Evolutionary conservation across 2,797 vertebrate species (phyloP).

Genomic region (Gastrophryne carolinensis): DNA sequence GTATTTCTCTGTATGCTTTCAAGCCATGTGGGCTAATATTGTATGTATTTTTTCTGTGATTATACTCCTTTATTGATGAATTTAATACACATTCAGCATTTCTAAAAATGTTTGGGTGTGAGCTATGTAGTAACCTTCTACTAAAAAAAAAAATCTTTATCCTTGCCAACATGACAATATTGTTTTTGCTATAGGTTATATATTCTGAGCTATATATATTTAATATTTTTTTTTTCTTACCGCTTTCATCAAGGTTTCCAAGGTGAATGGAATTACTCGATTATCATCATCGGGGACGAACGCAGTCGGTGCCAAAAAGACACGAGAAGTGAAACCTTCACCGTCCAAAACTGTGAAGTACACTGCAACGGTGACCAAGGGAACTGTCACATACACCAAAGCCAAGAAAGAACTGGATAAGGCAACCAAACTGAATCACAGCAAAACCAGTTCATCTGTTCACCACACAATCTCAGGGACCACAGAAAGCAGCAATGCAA

Average conservation of each 20-base stretch:
- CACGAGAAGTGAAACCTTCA: slow-evolving; percentile 92
- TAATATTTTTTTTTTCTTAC: background rate
- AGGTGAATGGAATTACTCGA: slow-evolving; percentile 91
- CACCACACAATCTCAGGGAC: slow-evolving; percentile 96
- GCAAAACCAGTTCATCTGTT: slow-evolving; percentile 87
- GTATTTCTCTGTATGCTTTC: too few relatives aligned
- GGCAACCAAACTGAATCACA: slow-evolving; percentile 97
- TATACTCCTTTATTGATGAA: too few relatives aligned
- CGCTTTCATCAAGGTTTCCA: slow-evolving; percentile 78
- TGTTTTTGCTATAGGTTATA: too few relatives aligned
- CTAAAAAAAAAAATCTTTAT: too few relatives aligned
- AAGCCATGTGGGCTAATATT: too few relatives aligned
- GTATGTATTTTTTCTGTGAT: too few relatives aligned
- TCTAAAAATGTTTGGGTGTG: too few relatives aligned
- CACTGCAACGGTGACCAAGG: slow-evolving; percentile 97
- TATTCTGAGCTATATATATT: too few relatives aligned
- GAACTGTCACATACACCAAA: slow-evolving; percentile 99
- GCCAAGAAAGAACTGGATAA: slow-evolving; percentile 99
- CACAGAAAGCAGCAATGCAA: slow-evolving; percentile 99
- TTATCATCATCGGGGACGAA: slow-evolving; percentile 80
- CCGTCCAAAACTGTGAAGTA: slow-evolving; percentile 99
- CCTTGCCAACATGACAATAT: too few relatives aligned
- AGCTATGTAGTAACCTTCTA: too few relatives aligned
- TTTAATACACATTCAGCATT: too few relatives aligned
- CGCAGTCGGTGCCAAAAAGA: slow-evolving; percentile 92